These are phyloP conservation scores for Thumatha senex DNA, from an alignment of 2,888 invertebrate genomes.

Conservation along the genomic window DNA sequence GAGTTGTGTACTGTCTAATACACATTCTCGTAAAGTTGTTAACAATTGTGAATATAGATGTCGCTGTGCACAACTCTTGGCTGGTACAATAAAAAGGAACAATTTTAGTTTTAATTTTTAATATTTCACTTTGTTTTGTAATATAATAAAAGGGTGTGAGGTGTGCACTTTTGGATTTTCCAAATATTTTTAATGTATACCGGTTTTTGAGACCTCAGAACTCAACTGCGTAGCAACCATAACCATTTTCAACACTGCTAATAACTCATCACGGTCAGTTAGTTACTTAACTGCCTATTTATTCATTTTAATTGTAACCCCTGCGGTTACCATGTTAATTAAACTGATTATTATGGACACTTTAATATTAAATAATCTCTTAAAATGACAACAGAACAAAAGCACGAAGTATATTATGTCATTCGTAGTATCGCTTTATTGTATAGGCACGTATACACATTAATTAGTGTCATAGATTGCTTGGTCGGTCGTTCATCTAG, in stretches of 20 bases:
- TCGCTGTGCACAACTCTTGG: too few species aligned
- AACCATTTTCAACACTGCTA: background rate
- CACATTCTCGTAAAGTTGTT: too few species aligned
- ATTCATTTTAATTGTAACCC: conserved; percentile 10
- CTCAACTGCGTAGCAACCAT: too few species aligned
- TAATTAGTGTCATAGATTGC: conserved; percentile 7
- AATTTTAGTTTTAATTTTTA: too few species aligned
- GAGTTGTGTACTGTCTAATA: too few species aligned
- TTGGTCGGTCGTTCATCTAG: background rate
- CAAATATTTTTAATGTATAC: too few species aligned
- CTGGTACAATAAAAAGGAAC: background rate
- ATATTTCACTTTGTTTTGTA: too few species aligned
- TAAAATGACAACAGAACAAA: background rate
- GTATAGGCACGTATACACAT: background rate
- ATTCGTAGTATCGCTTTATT: conserved; percentile 1
- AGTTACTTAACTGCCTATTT: conserved; percentile 10
- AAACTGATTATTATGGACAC: conserved; percentile 7
- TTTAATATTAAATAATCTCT: conserved; percentile 1
- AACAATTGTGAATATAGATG: too few species aligned
- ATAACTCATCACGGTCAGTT: conserved; percentile 10
- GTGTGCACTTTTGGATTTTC: too few species aligned
- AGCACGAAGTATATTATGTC: background rate
- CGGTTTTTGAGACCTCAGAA: too few species aligned
- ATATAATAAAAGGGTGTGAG: too few species aligned
- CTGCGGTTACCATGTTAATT: conserved; percentile 10